These are phyloP conservation scores for Pocillopora damicornis DNA, from an alignment of 64 coral and sea anemone species.

Conservation along the genomic window DNA sequence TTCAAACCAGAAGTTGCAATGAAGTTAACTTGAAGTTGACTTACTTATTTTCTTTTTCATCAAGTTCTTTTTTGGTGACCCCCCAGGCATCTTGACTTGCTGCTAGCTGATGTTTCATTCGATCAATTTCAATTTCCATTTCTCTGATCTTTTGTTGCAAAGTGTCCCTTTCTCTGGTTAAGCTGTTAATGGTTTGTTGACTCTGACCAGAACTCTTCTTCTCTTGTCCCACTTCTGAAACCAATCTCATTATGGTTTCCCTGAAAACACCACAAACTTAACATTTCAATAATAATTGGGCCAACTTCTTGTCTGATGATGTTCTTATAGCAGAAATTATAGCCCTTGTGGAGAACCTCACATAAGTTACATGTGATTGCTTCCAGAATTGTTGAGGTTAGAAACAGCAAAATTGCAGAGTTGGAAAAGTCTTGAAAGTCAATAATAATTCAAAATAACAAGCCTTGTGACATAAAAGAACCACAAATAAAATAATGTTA, in stretches of 20 bases:
- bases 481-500: no score
- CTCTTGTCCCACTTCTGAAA: conserved; percentile 89
- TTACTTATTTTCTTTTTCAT: conserved; percentile 83
- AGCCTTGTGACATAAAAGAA: no score
- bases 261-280: conserved; percentile 30
- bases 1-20: no score
- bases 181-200: conserved; percentile 58
- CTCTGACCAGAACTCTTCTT: conserved; percentile 77
- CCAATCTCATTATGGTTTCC: conserved; percentile 96
- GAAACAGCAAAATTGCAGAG: no score
- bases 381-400: no score
- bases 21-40: not conserved
- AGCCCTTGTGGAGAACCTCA: no score
- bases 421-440: no score
- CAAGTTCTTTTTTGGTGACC: conserved; percentile 55
- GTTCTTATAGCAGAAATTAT: not conserved
- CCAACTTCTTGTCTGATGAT: not conserved
- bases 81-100: conserved; percentile 96
- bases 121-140: conserved; percentile 75
- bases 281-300: not conserved
- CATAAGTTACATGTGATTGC: no score
- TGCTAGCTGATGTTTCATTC: conserved; percentile 68
- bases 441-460: no score
- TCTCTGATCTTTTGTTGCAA: conserved; percentile 80
- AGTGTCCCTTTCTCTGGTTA: conserved; percentile 68